phyloP scores from a whole-genome alignment of 2,888 invertebrate genomes.

The Orchesella flavescens region DNA sequence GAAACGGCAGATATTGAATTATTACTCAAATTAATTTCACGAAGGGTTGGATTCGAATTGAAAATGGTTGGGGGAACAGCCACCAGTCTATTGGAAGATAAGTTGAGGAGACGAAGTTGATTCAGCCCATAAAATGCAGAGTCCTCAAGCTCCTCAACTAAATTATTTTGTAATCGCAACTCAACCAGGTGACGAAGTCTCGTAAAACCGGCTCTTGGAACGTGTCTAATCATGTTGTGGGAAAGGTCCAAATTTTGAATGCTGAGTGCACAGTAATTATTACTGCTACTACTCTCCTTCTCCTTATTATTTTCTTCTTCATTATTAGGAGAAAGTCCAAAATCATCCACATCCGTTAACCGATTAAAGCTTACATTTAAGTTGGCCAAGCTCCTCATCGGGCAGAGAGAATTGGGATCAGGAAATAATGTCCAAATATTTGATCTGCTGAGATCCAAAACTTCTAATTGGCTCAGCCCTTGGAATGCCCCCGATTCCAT shows the following conservation, averaged over 20 bases:
- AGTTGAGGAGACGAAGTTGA: constrained; percentile 86
- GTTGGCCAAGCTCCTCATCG: constrained; percentile 84
- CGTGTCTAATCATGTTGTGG: constrained; percentile 81
- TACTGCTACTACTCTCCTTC: no score
- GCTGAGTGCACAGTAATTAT: constrained; percentile 78
- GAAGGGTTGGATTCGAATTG: constrained; percentile 74
- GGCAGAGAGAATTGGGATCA: constrained; percentile 82
- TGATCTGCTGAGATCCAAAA: constrained; percentile 85
- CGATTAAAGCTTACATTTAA: constrained; percentile 90
- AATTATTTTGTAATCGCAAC: constrained; percentile 87
- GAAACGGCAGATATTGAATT: constrained; percentile 89
- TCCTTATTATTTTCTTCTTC: constrained; percentile 22
- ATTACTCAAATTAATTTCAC: constrained; percentile 85
- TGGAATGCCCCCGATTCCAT: constrained; percentile 82
- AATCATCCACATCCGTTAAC: constrained; percentile 83
- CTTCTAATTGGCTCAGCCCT: constrained; percentile 83
- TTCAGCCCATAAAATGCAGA: constrained; percentile 86
- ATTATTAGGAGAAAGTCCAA: constrained; percentile 75
- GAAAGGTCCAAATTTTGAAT: constrained; percentile 87
- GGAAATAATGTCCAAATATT: constrained; percentile 85
- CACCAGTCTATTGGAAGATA: constrained; percentile 88
- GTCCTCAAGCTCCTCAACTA: constrained; percentile 85
- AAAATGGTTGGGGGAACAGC: constrained; percentile 80
- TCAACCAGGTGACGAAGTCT: constrained; percentile 85
- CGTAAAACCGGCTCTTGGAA: constrained; percentile 82